These are phyloP conservation scores for Tokudaia tokunoshimensis DNA, from an alignment of 2,797 vertebrate genomes.

Conservation along the genomic window DNA sequence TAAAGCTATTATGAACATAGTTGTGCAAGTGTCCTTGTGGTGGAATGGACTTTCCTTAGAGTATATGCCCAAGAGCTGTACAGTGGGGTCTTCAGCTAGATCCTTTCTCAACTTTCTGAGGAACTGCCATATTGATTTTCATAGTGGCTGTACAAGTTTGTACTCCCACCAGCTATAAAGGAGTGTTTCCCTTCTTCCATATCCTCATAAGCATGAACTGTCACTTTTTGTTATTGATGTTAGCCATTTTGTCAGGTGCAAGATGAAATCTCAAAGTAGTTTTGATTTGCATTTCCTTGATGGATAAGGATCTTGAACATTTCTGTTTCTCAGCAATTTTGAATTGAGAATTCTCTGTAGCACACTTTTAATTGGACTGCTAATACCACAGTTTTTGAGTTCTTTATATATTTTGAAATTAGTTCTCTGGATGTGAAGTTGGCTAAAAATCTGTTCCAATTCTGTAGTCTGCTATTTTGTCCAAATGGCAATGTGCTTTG, in stretches of 20 bases:
- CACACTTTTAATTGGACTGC: background rate
- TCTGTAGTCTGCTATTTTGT: background rate
- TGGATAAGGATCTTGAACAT: background rate
- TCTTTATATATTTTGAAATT: background rate
- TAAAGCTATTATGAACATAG: background rate
- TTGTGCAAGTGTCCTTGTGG: background rate
- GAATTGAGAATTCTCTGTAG: background rate
- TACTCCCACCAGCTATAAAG: background rate
- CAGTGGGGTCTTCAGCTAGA: background rate
- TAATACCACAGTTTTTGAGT: background rate
- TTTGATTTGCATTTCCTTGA: background rate
- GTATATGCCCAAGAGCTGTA: background rate
- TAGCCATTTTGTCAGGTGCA: background rate
- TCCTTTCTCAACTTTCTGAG: background rate
- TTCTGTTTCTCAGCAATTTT: background rate
- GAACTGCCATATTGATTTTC: background rate
- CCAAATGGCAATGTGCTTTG: background rate
- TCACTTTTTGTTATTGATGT: background rate
- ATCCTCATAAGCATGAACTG: background rate
- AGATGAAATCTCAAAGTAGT: background rate
- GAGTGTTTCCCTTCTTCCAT: background rate
- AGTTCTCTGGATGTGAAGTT: background rate
- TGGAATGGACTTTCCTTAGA: background rate
- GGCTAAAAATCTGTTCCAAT: background rate
- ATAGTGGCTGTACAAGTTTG: background rate